These are phyloP conservation scores for Triplophysa yarkandensis DNA, from an alignment of 2,797 vertebrate genomes.

Conservation along the genomic window DNA sequence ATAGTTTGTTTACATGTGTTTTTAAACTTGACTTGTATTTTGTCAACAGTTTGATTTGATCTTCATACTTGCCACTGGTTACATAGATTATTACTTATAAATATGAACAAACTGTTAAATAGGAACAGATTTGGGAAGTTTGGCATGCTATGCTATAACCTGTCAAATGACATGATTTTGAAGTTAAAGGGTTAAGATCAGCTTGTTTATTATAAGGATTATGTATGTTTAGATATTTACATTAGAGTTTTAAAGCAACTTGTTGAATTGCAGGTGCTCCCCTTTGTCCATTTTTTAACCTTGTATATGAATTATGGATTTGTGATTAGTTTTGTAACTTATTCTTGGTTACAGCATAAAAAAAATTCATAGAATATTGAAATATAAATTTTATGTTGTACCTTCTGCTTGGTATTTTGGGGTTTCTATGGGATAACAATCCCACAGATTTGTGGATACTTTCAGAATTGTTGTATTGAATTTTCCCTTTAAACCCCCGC, in stretches of 20 bases:
- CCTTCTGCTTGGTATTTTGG: too few species aligned
- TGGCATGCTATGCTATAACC: conserved; percentile 6
- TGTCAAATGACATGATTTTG: not conserved
- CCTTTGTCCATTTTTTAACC: too few species aligned
- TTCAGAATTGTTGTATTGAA: too few species aligned
- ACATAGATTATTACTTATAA: not conserved
- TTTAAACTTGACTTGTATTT: not conserved
- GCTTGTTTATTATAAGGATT: not conserved
- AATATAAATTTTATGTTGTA: too few species aligned
- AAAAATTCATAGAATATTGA: too few species aligned
- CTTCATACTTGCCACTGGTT: too few species aligned
- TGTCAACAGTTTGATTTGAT: not conserved
- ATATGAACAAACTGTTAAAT: not conserved
- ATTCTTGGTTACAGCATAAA: not conserved
- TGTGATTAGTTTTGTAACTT: too few species aligned
- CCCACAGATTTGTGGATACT: too few species aligned
- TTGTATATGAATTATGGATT: too few species aligned
- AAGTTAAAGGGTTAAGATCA: not conserved
- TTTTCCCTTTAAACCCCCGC: not conserved
- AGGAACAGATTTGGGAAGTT: not conserved
- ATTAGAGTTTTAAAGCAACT: not conserved
- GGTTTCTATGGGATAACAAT: too few species aligned
- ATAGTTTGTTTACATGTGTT: not conserved
- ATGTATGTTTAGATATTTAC: not conserved
- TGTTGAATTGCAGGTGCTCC: not conserved